These are phyloP conservation scores for Brachionus koreanus DNA, from an alignment of 1,140 invertebrate species.

Conservation along the genomic window DNA sequence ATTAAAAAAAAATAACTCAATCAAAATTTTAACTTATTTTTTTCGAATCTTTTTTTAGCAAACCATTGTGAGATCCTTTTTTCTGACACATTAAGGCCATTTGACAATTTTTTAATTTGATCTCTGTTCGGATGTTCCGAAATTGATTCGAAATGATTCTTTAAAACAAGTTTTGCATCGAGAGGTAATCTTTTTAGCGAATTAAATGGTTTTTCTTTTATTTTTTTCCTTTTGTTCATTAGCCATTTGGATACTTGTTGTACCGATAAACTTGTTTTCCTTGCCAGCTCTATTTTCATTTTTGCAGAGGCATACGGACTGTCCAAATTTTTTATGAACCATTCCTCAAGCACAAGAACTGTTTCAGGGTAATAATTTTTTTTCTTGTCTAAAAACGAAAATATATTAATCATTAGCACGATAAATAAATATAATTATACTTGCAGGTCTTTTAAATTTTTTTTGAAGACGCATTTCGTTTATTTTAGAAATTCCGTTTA, in stretches of 20 bases:
- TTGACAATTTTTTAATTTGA: conserved; percentile 1
- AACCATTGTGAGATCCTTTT: conserved; percentile 25
- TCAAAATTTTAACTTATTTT: conserved; percentile 25
- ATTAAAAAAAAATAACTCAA: not conserved
- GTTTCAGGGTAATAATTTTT: conserved; percentile 27
- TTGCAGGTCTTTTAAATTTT: not conserved
- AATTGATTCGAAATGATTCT: conserved; percentile 19
- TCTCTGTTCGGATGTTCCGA: conserved; percentile 5
- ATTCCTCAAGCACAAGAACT: not conserved
- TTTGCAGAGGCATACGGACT: not conserved
- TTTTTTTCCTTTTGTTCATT: conserved; percentile 9
- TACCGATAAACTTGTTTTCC: conserved; percentile 11
- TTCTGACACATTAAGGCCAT: not conserved
- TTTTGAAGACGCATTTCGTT: not conserved
- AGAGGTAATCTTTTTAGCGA: not conserved
- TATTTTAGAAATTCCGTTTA: conserved; percentile 8
- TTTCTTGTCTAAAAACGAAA: not conserved
- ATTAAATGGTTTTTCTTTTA: conserved; percentile 11
- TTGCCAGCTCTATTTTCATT: not conserved
- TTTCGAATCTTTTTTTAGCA: conserved; percentile 30
- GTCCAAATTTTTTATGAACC: not conserved
- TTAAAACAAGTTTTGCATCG: conserved; percentile 20
- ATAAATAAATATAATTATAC: not conserved
- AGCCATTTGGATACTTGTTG: conserved; percentile 21
- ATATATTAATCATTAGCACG: not conserved